Conservation (phyloP, 2,797 vertebrate genomes). For the Sebastes itinus region DNA sequence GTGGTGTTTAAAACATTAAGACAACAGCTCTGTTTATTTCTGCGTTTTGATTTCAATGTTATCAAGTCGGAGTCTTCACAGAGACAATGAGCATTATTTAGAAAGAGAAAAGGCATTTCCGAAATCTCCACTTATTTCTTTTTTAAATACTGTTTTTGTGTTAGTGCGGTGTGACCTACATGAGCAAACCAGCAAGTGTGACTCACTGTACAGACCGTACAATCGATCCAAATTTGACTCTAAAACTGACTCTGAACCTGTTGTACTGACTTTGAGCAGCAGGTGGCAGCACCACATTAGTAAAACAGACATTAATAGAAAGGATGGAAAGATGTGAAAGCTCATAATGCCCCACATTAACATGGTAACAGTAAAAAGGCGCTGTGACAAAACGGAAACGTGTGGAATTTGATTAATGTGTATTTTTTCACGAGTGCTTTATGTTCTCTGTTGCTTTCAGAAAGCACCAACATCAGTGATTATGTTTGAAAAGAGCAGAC, state of each 20-base stretch:
- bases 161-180: background rate
- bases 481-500: constrained; percentile 11
- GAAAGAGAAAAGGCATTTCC: background rate
- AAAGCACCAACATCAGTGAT: background rate
- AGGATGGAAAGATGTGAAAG: background rate
- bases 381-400: background rate
- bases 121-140: background rate
- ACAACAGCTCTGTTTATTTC: background rate
- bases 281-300: constrained; percentile 70
- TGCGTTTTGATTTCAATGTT: background rate
- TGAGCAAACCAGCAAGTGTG: background rate
- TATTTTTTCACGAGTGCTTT: background rate
- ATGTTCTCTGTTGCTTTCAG: background rate
- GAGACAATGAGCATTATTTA: background rate
- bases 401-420: constrained; percentile 3
- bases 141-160: background rate
- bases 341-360: background rate
- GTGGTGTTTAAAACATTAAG: background rate
- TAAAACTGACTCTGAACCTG: background rate
- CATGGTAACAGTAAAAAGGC: background rate
- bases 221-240: background rate
- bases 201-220: background rate
- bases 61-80: background rate
- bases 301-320: background rate
- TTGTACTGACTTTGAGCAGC: constrained; percentile 30